These are phyloP conservation scores for Dolomedes plantarius DNA, from an alignment of 2,888 invertebrate genomes.

Conservation along the genomic window DNA sequence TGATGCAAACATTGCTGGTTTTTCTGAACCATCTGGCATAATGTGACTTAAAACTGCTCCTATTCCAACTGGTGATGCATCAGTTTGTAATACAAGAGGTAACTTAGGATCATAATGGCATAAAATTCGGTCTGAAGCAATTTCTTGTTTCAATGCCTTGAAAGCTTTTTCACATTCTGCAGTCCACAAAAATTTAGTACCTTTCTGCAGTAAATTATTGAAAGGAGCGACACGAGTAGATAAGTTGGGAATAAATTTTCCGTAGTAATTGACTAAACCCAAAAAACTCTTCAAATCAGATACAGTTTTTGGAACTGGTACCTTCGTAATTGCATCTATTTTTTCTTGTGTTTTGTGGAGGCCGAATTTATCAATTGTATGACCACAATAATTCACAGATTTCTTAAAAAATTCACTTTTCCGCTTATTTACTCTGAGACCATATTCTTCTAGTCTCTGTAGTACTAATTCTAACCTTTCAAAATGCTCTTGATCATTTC, in stretches of 20 bases:
- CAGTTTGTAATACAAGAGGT: conserved; percentile 68
- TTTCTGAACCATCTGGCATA: conserved; percentile 75
- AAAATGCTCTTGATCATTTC: conserved; percentile 30
- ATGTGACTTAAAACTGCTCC: conserved; percentile 76
- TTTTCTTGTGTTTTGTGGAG: conserved; percentile 42
- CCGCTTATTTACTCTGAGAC: conserved; percentile 13
- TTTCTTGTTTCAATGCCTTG: conserved; percentile 35
- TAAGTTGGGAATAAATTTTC: conserved; percentile 50
- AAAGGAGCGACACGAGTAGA: conserved; percentile 38
- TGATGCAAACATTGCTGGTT: conserved; percentile 77
- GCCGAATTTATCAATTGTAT: conserved; percentile 40
- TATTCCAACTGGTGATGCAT: conserved; percentile 73
- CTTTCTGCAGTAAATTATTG: conserved; percentile 44
- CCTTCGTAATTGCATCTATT: conserved; percentile 49
- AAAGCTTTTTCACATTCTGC: conserved; percentile 44
- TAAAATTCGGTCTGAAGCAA: conserved; percentile 66
- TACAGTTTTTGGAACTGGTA: conserved; percentile 47
- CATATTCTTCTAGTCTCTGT: conserved; percentile 1
- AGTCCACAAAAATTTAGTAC: conserved; percentile 39
- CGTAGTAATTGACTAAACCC: conserved; percentile 50
- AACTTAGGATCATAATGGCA: conserved; percentile 74
- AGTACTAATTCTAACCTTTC: conserved; percentile 23
- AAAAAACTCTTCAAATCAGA: conserved; percentile 44
- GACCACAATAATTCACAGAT: conserved; percentile 33
- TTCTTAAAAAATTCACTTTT: conserved; percentile 24